phyloP scores from a whole-genome alignment of 2,113 vertebrate genomes.

The Bostrychus sinensis region DNA sequence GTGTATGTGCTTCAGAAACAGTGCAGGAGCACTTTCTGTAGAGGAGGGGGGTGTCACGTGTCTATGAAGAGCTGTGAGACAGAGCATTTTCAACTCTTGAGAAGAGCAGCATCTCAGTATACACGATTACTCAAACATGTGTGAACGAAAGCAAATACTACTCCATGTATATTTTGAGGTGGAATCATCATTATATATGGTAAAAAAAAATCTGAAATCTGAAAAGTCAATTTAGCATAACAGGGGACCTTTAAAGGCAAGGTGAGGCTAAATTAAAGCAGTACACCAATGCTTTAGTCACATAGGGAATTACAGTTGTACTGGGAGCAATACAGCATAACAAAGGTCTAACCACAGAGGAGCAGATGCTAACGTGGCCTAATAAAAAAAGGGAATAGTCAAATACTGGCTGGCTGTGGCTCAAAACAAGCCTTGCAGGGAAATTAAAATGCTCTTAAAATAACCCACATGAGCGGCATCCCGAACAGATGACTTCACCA shows the following conservation, averaged over 20 bases:
- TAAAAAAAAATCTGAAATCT: too few species aligned
- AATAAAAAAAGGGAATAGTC: slow-evolving; percentile 1
- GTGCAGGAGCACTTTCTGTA: too few species aligned
- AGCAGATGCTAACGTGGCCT: slow-evolving; percentile 16
- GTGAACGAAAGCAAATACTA: too few species aligned
- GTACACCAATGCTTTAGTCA: background rate
- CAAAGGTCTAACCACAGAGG: slow-evolving; percentile 6
- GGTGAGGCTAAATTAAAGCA: background rate
- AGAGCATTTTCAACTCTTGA: too few species aligned
- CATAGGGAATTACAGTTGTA: background rate
- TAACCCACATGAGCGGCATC: slow-evolving; percentile 12
- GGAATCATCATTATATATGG: too few species aligned
- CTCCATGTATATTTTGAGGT: too few species aligned
- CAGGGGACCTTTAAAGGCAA: background rate
- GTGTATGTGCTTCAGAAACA: too few species aligned
- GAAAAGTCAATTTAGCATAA: too few species aligned
- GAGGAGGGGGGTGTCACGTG: too few species aligned
- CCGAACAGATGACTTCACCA: background rate
- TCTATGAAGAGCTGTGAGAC: too few species aligned
- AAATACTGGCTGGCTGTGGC: slow-evolving; percentile 12
- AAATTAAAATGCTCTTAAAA: slow-evolving; percentile 26
- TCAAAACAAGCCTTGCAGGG: slow-evolving; percentile 5
- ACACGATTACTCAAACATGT: too few species aligned
- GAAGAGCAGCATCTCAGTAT: too few species aligned
- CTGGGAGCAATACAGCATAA: background rate